These are phyloP conservation scores for Papilio xuthus DNA, from an alignment of 1,140 invertebrate genomes.

Conservation along the genomic window DNA sequence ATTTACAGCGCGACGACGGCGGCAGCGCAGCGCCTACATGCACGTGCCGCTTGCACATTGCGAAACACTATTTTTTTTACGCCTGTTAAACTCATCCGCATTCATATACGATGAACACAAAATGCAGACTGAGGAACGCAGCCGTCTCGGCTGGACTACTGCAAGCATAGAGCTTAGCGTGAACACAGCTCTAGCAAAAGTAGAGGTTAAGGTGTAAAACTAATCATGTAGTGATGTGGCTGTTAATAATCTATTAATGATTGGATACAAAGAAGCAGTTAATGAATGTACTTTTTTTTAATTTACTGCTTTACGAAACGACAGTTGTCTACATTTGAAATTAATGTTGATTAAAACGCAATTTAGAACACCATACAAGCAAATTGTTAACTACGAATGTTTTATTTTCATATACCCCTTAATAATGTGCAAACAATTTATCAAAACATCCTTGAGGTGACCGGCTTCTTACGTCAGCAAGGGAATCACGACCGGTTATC, in stretches of 20 bases:
- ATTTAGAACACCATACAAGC: not conserved
- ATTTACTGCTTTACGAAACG: too few species aligned
- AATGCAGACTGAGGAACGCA: not conserved
- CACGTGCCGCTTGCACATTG: constrained; percentile 59
- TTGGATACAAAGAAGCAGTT: too few species aligned
- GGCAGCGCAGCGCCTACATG: constrained; percentile 54
- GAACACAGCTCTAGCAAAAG: too few species aligned
- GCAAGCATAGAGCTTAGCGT: too few species aligned
- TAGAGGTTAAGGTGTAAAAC: too few species aligned
- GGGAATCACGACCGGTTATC: constrained; percentile 58
- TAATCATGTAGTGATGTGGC: too few species aligned
- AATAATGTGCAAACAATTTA: not conserved
- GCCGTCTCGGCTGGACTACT: not conserved
- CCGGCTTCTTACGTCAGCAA: constrained; percentile 46
- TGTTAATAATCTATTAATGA: too few species aligned
- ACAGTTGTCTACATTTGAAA: not conserved
- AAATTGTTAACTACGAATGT: not conserved
- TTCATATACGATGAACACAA: not conserved
- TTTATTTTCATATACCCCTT: not conserved
- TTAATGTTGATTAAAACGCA: not conserved
- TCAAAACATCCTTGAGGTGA: constrained; percentile 10
- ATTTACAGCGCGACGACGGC: constrained; percentile 66
- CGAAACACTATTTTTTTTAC: constrained; percentile 37
- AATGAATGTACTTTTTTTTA: too few species aligned
- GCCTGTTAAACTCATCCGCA: constrained; percentile 11